Percentiles rank a stretch among this genome's conserved stretches.
These are phyloP conservation scores for Corvus hawaiiensis DNA, from an alignment of 2,113 vertebrate genomes.

Conservation along the genomic window DNA sequence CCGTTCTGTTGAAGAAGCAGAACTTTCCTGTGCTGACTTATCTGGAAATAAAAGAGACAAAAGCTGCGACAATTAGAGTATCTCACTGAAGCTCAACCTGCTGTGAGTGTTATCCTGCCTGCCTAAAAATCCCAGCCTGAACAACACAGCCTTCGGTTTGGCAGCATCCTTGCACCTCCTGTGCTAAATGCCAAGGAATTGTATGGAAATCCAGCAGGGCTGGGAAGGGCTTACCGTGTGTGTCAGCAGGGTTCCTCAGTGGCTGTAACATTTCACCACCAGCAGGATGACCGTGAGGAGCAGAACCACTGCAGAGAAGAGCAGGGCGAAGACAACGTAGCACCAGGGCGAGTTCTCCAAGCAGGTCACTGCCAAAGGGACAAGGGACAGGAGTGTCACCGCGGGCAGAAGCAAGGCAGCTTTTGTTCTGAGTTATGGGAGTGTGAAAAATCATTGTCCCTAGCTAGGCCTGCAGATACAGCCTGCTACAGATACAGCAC, in stretches of 20 bases:
- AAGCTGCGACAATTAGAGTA: neutral
- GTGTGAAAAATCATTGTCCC: neutral
- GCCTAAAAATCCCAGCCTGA: neutral
- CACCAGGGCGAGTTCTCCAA: neutral
- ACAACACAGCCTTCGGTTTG: neutral
- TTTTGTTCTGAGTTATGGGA: neutral
- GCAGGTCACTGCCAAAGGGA: neutral
- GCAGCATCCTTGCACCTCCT: neutral
- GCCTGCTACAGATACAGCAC: neutral
- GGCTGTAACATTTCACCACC: neutral
- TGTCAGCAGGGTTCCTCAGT: rapidly evolving
- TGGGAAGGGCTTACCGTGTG: neutral
- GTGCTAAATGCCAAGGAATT: neutral
- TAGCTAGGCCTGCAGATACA: neutral
- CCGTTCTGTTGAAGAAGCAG: neutral
- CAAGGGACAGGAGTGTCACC: neutral
- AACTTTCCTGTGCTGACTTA: neutral
- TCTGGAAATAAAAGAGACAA: neutral
- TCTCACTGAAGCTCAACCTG: neutral
- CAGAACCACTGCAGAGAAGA: neutral
- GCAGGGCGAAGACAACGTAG: rapidly evolving
- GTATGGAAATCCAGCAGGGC: neutral
- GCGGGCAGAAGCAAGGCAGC: neutral
- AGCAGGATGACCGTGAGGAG: neutral
- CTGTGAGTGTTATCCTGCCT: neutral